Percentiles rank a stretch among this genome's conserved stretches.
phyloP scores from a whole-genome alignment of 2,888 invertebrate species.

The Eledona agricola region DNA sequence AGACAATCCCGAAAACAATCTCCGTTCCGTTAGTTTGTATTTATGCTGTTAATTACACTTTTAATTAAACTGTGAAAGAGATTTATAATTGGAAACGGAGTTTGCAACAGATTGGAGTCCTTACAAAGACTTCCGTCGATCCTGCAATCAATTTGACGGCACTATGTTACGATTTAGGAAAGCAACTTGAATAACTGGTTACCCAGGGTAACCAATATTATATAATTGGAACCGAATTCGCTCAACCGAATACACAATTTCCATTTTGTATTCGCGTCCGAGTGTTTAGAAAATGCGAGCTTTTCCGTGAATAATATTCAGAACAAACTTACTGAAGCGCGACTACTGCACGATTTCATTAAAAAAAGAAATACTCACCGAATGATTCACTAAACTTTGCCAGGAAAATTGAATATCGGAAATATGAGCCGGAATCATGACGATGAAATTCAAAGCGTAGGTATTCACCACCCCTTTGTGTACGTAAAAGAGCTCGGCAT shows the following conservation, averaged over 20 bases:
- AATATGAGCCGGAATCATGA: slow-evolving; percentile 81
- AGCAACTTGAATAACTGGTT: slow-evolving; percentile 49
- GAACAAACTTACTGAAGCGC: background rate
- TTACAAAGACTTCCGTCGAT: background rate
- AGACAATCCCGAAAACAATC: background rate
- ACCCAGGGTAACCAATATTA: slow-evolving; percentile 51
- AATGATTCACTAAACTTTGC: slow-evolving; percentile 78
- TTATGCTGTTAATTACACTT: too few species aligned
- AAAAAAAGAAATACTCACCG: slow-evolving; percentile 68
- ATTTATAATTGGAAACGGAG: too few species aligned
- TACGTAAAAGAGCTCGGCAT: slow-evolving; percentile 84
- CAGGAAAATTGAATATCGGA: slow-evolving; percentile 86
- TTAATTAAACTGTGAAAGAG: too few species aligned
- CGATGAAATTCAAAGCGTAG: slow-evolving; percentile 84
- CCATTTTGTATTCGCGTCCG: slow-evolving; percentile 51
- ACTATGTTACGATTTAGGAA: slow-evolving; percentile 7
- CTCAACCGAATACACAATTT: slow-evolving; percentile 51
- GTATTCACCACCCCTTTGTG: slow-evolving; percentile 84
- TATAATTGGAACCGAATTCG: slow-evolving; percentile 51
- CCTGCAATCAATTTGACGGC: background rate
- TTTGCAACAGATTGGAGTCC: too few species aligned
- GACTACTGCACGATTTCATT: too few species aligned
- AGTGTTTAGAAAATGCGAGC: slow-evolving; percentile 34
- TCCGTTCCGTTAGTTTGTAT: too few species aligned
- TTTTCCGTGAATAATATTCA: background rate